Evolutionary conservation across 2,888 invertebrate genomes (phyloP), one percentile per base, ranked within the genome.

Genomic region (Sphaerophoria taeniata): DNA sequence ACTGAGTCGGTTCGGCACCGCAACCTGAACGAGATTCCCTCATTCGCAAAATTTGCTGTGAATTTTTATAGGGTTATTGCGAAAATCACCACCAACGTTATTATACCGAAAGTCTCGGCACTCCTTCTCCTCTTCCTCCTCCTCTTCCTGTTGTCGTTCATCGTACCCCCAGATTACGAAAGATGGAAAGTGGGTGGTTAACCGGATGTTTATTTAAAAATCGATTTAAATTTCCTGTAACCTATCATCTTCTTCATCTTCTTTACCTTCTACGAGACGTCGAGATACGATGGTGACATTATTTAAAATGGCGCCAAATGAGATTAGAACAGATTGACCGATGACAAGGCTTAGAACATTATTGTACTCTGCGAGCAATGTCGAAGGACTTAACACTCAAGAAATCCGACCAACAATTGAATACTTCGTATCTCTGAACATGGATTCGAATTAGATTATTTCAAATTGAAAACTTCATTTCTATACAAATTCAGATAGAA

Each of bases 41-140:
- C 65, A 75, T 69, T 69, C 80, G 69, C 80, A 70, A 76, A 81
- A 76, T 72, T 70, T 65, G 60, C 67, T 72, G 61, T 67, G 82
- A 82, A 77, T 72, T 77, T 82, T 82, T 82, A 77, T 82, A 77
- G 49, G 61, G 77, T 82, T 82, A 77, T 77, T 72, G 82, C 67
- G 76, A 39, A 76, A 77, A 77, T 82, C 82, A 72, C 69, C 72
- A 67, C 72, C 72, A 67, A 55, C 67, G 67, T 82, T 67, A 69
- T 43, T 82, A 47, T 56, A 67, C 60, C 36, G 34, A 3, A 31
- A n/a, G 45, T 45, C 53, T 12, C 31, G 24, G 31, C 5, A 3
- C 6, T 14, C 31, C 34, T 61, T 49, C 73, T n/a, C 14, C 67
- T 36, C 31, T 24, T 67, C 14, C 55, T 16, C 47, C 56, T 67